phyloP scores from a whole-genome alignment of 2,888 invertebrate genomes.

The Torymus aiolomorphi region DNA sequence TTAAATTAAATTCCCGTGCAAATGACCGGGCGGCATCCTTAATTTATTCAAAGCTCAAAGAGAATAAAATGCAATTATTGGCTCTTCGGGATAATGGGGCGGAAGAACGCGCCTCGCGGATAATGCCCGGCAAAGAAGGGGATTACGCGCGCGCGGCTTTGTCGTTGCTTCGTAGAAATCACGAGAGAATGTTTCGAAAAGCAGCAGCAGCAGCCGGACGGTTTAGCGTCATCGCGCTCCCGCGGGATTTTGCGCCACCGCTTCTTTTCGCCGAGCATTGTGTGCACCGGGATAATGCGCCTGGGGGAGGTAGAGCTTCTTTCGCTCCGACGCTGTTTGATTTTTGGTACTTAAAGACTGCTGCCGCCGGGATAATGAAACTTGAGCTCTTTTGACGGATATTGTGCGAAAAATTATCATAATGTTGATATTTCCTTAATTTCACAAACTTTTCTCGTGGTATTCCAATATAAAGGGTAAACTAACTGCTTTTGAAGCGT shows the following conservation, averaged over 20 bases:
- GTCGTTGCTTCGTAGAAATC: conserved; percentile 24
- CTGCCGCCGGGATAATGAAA: no score
- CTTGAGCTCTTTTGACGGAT: no score
- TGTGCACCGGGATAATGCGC: not conserved
- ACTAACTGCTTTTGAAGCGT: no score
- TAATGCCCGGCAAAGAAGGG: conserved; percentile 23
- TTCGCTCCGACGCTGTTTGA: no score
- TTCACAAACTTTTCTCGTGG: no score
- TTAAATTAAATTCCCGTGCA: conserved; percentile 35
- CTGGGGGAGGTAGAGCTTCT: not conserved
- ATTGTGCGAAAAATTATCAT: not conserved
- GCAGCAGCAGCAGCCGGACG: not conserved
- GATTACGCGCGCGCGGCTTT: conserved; percentile 34
- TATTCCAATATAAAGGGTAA: no score
- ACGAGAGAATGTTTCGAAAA: conserved; percentile 31
- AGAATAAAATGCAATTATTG: conserved; percentile 43
- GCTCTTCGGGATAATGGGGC: conserved; percentile 25
- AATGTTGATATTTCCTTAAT: not conserved
- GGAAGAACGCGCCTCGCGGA: not conserved
- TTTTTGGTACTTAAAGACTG: no score
- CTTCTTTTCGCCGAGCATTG: not conserved
- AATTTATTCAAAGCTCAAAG: conserved; percentile 28
- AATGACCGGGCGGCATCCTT: conserved; percentile 6
- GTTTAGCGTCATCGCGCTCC: conserved; percentile 9
- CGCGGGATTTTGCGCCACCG: not conserved